A percentile compares a stretch with the other conserved stretches of the same genome.
These are phyloP conservation scores for Crocidura indochinensis DNA, from an alignment of 2,797 vertebrate genomes.

Conservation along the genomic window DNA sequence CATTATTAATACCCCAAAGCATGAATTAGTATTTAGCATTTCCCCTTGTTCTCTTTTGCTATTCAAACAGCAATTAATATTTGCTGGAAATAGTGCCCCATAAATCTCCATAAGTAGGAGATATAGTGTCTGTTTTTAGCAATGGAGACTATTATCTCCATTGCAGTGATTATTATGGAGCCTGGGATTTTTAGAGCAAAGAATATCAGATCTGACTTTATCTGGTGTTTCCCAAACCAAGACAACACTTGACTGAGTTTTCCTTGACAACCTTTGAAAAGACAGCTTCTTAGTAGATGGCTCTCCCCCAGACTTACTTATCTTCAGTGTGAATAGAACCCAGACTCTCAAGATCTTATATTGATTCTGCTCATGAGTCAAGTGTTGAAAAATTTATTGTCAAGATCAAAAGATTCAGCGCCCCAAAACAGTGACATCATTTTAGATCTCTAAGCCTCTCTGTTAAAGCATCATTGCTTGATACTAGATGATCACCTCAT, in stretches of 20 bases:
- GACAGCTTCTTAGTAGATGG: not conserved
- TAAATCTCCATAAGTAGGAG: slow-evolving; percentile 20
- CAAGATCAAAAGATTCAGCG: slow-evolving; percentile 12
- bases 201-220: slow-evolving; percentile 31
- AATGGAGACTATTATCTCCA: not conserved
- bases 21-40: slow-evolving; percentile 42
- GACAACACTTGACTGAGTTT: slow-evolving; percentile 42
- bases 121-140: slow-evolving; percentile 35
- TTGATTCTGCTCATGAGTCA: not conserved
- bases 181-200: not conserved
- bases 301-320: not conserved
- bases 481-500: not conserved
- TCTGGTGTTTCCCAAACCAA: slow-evolving; percentile 1
- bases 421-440: not conserved
- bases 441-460: not conserved
- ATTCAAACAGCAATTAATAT: slow-evolving; percentile 19
- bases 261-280: slow-evolving; percentile 8
- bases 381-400: not conserved
- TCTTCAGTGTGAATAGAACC: not conserved
- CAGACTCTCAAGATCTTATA: not conserved
- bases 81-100: slow-evolving; percentile 19
- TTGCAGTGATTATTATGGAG: slow-evolving; percentile 14
- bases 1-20: slow-evolving; percentile 11
- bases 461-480: not conserved
- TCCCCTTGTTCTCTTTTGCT: slow-evolving; percentile 34